Percentiles rank a stretch among this genome's conserved stretches.
phyloP scores from a whole-genome alignment of 2,797 vertebrate genomes.

The Siniperca obscura region DNA sequence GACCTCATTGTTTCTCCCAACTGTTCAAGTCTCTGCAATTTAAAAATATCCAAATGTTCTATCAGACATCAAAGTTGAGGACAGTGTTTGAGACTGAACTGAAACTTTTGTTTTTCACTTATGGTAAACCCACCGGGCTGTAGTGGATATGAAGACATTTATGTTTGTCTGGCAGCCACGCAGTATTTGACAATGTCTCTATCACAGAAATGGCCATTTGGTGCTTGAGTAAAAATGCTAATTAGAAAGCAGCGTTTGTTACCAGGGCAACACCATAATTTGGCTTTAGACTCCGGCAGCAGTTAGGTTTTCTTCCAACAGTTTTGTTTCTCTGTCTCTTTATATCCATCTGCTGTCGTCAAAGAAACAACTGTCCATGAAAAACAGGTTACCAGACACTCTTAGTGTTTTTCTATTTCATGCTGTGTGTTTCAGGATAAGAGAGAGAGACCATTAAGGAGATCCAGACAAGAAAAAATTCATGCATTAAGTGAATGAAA shows the following conservation, averaged over 20 bases:
- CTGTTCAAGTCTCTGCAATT: background rate
- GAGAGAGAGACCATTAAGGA: background rate
- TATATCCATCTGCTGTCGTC: conserved; percentile 43
- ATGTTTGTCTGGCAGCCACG: background rate
- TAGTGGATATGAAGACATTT: background rate
- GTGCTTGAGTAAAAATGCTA: conserved; percentile 13
- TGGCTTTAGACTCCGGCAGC: conserved; percentile 29
- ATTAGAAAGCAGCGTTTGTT: conserved; percentile 39
- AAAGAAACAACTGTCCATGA: conserved; percentile 21
- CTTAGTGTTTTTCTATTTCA: background rate
- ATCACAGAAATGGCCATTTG: conserved; percentile 6
- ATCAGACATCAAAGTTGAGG: background rate
- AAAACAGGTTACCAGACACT: background rate
- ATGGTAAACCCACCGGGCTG: background rate
- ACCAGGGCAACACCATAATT: conserved; percentile 35
- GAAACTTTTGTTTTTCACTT: background rate
- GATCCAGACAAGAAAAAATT: background rate
- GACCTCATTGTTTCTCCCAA: background rate
- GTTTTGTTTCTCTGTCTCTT: conserved; percentile 38
- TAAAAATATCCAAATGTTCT: background rate
- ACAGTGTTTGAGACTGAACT: background rate
- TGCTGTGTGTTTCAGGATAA: background rate
- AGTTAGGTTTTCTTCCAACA: conserved; percentile 26
- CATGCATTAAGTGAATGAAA: conserved; percentile 9
- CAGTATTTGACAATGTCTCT: background rate